Evolutionary conservation across 2,797 vertebrate species (phyloP).

Genomic region (Typhlichthys subterraneus): DNA sequence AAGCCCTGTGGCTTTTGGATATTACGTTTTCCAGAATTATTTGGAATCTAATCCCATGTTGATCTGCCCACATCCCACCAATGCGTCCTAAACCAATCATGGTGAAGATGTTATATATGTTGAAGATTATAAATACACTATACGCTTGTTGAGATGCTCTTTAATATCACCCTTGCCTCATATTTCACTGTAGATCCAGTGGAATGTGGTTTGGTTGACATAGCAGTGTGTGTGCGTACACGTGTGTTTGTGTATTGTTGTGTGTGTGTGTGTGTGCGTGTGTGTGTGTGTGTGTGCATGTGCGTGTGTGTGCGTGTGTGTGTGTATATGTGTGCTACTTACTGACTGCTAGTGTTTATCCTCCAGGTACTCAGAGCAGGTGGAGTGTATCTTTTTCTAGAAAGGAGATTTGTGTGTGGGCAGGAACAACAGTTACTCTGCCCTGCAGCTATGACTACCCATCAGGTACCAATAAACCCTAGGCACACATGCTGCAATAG

Average conservation of each 20-base stretch:
- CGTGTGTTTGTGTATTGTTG: neutral
- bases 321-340: conserved; percentile 8
- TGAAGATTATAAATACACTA: neutral
- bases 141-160: neutral
- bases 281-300: conserved; percentile 5
- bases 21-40: neutral
- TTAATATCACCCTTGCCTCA: neutral
- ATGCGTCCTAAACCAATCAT: neutral
- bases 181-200: neutral
- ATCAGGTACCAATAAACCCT: conserved; percentile 51
- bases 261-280: conserved; percentile 18
- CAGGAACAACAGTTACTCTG: conserved; percentile 77
- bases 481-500: no score
- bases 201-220: neutral
- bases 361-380: conserved; percentile 67
- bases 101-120: neutral
- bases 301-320: conserved; percentile 6
- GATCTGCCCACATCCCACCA: neutral
- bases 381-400: conserved; percentile 80
- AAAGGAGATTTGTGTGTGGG: conserved; percentile 80
- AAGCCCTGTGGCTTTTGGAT: conserved; percentile 10
- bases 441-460: conserved; percentile 81
- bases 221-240: conserved; percentile 7
- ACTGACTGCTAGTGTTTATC: conserved; percentile 9
- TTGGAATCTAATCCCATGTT: neutral